Conservation (phyloP, 2,113 vertebrate genomes). For the Illadopsis cleaveri region DNA sequence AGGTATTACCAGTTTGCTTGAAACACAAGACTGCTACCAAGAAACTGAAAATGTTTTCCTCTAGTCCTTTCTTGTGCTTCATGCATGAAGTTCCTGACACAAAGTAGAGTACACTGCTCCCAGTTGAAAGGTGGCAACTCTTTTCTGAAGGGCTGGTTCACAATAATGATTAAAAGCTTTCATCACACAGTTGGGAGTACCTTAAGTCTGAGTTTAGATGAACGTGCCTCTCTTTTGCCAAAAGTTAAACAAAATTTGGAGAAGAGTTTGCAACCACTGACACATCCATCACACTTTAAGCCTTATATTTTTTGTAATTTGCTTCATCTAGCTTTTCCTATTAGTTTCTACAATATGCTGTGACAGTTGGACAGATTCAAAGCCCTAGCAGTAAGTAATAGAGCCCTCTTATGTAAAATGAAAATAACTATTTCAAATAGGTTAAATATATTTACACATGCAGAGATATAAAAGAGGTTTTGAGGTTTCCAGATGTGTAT, state of each 20-base stretch:
- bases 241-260: neutral
- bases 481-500: neutral
- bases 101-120: neutral
- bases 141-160: neutral
- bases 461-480: neutral
- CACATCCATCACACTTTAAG: neutral
- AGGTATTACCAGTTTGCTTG: neutral
- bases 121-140: neutral
- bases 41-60: neutral
- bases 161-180: neutral
- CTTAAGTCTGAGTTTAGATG: neutral
- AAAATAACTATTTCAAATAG: neutral
- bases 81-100: neutral
- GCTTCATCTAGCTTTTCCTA: neutral
- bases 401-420: neutral
- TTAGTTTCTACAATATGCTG: neutral
- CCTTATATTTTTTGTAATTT: neutral
- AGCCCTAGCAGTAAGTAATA: neutral
- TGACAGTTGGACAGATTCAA: neutral
- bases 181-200: neutral
- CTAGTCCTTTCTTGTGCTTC: neutral
- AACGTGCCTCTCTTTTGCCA: neutral
- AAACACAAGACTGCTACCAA: neutral
- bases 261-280: neutral
- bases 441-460: conserved; percentile 17